Evolutionary conservation across 2,797 vertebrate species (phyloP).

Genomic region (Pangasius macronema): DNA sequence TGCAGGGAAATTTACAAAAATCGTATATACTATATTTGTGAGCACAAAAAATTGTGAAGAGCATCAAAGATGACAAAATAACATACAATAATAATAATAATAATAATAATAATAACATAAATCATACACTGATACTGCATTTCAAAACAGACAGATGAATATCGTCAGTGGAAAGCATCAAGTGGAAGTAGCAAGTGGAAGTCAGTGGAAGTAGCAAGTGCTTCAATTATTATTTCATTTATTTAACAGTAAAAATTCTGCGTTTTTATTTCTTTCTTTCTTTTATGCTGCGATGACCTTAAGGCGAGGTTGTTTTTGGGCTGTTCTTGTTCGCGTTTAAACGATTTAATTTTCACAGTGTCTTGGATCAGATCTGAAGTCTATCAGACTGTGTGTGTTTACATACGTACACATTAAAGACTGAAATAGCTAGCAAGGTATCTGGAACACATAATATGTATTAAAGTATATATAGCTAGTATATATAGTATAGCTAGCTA

Average conservation of each 20-base stretch:
- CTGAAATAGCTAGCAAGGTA: not conserved
- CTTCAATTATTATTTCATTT: constrained; percentile 13
- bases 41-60: constrained; percentile 58
- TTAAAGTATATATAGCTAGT: not conserved
- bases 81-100: constrained; percentile 11
- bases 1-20: constrained; percentile 71
- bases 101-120: constrained; percentile 60
- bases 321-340: too few relatives aligned
- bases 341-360: not conserved
- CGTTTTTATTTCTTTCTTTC: too few relatives aligned
- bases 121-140: constrained; percentile 72
- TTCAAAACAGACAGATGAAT: constrained; percentile 50
- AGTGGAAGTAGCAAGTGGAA: constrained; percentile 18
- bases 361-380: not conserved
- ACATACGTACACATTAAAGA: not conserved
- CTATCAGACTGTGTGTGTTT: not conserved
- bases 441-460: not conserved
- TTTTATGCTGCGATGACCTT: not conserved
- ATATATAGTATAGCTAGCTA: too few relatives aligned
- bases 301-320: not conserved
- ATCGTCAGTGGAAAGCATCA: constrained; percentile 22
- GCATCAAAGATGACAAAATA: constrained; percentile 11
- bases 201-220: constrained; percentile 11
- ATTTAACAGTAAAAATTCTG: not conserved
- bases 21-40: constrained; percentile 54